These are phyloP conservation scores for Nothoprocta perdicaria DNA, from an alignment of 2,113 vertebrate genomes.

Conservation along the genomic window DNA sequence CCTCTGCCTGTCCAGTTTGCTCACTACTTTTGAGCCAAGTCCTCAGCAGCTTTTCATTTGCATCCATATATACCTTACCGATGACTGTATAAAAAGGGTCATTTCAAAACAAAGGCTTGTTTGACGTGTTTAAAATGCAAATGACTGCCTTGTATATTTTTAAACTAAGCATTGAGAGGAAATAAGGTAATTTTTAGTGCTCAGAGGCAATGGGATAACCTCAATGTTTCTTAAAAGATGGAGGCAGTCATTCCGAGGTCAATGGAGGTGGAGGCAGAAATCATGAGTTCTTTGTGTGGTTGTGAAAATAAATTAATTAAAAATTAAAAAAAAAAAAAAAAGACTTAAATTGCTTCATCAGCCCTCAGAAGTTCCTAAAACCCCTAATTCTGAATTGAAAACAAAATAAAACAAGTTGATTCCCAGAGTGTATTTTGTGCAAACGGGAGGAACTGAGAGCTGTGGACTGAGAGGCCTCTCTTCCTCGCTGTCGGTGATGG, in stretches of 20 bases:
- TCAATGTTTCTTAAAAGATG: not conserved
- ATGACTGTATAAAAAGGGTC: not conserved
- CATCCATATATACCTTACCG: slow-evolving; percentile 14
- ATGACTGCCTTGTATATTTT: not conserved
- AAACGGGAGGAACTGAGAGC: not conserved
- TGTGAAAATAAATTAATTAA: not conserved
- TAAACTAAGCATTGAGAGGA: not conserved
- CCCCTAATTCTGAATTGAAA: not conserved
- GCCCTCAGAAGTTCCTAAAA: slow-evolving; percentile 28
- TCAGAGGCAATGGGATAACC: not conserved
- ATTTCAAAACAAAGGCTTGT: slow-evolving; percentile 49
- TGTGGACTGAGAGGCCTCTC: not conserved
- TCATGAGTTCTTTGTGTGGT: not conserved
- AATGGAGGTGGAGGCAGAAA: not conserved
- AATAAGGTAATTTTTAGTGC: not conserved
- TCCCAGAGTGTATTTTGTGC: not conserved
- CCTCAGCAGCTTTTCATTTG: slow-evolving; percentile 32
- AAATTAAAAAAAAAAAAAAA: not conserved
- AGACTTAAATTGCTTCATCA: slow-evolving; percentile 4
- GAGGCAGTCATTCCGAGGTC: not conserved
- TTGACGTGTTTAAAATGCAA: slow-evolving; percentile 25
- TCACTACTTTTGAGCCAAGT: slow-evolving; percentile 16
- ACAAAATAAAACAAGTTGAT: not conserved
- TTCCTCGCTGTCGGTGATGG: not conserved
- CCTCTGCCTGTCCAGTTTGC: not conserved